Conservation (phyloP, 2,113 vertebrate genomes). For the Galeopterus variegatus region DNA sequence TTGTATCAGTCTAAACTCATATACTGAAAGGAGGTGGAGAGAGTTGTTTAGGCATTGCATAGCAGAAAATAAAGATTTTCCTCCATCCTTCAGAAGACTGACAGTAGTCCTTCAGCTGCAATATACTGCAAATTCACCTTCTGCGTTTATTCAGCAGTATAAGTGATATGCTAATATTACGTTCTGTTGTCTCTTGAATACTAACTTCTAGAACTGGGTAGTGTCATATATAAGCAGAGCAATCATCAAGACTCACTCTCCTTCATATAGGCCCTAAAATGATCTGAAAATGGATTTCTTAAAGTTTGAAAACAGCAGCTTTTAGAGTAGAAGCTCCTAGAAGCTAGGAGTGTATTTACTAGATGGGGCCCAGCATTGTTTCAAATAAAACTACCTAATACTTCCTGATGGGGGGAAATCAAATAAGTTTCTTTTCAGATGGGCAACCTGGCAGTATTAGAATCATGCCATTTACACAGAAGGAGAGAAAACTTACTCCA, state of each 20-base stretch:
- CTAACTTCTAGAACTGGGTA: neutral
- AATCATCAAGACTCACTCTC: neutral
- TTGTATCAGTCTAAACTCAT: neutral
- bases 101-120: neutral
- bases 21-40: neutral
- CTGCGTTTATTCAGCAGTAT: neutral
- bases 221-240: neutral
- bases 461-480: neutral
- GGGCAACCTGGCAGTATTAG: neutral
- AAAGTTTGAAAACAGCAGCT: neutral
- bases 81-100: neutral
- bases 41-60: neutral
- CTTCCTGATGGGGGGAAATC: neutral
- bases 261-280: neutral
- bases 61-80: neutral
- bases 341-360: neutral
- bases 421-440: neutral
- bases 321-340: neutral
- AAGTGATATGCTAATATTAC: neutral
- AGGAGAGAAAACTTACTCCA: neutral
- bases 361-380: neutral
- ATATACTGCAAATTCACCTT: neutral
- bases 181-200: neutral
- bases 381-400: neutral
- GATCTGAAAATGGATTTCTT: constrained; percentile 19